Percentiles rank a stretch among this genome's conserved stretches.
These are phyloP conservation scores for Polylopha cassiicola DNA, from an alignment of 2,888 invertebrate genomes.

Conservation along the genomic window DNA sequence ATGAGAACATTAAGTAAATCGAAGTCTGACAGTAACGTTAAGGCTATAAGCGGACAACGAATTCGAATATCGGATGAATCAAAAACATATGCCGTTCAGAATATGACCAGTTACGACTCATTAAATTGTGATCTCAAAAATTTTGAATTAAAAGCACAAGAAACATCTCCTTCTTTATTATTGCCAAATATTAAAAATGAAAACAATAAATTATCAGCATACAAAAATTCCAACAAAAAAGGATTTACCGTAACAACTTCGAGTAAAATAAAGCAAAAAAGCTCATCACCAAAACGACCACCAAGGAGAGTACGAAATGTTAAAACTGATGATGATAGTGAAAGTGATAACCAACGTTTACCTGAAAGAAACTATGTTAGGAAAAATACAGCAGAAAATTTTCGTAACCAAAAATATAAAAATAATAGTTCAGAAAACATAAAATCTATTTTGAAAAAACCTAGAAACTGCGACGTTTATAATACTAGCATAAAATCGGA, in stretches of 20 bases:
- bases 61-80: constrained; percentile 79
- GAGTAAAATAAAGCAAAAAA: constrained; percentile 65
- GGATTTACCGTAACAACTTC: constrained; percentile 43
- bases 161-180: constrained; percentile 47
- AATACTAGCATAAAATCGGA: constrained; percentile 47
- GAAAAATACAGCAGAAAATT: constrained; percentile 43
- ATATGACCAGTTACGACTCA: constrained; percentile 67
- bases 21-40: constrained; percentile 71
- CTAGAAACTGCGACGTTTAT: constrained; percentile 57
- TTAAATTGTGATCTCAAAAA: constrained; percentile 70
- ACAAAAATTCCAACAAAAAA: constrained; percentile 60
- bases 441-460: constrained; percentile 79
- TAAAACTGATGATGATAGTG: constrained; percentile 69
- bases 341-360: constrained; percentile 66
- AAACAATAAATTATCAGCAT: constrained; percentile 51
- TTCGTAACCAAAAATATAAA: constrained; percentile 50
- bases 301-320: constrained; percentile 75
- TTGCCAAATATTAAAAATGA: constrained; percentile 70
- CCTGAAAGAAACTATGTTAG: constrained; percentile 50
- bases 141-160: constrained; percentile 54
- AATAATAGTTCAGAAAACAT: constrained; percentile 63
- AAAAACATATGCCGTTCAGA: constrained; percentile 54
- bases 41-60: constrained; percentile 83
- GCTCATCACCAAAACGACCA: constrained; percentile 79
- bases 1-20: constrained; percentile 47